phyloP scores from a whole-genome alignment of 2,888 invertebrate genomes.

The Drosophila rellima region DNA sequence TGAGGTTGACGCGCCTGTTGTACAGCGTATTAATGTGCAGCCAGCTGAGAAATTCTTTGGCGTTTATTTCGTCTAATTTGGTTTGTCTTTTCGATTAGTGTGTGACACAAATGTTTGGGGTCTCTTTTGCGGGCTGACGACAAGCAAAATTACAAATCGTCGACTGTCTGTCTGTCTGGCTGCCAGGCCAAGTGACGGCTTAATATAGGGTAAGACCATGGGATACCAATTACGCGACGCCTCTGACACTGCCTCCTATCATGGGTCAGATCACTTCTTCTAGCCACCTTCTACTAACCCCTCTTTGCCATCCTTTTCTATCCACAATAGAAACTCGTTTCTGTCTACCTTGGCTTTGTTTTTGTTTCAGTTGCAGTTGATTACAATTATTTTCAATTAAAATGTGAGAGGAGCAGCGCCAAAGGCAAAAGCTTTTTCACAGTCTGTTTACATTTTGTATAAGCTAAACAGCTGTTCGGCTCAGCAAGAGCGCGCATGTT shows the following conservation, averaged over 20 bases:
- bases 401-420: conserved; percentile 32
- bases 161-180: conserved; percentile 46
- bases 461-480: conserved; percentile 68
- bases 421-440: conserved; percentile 67
- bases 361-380: conserved; percentile 61
- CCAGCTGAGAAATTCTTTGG: conserved; percentile 73
- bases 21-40: no score
- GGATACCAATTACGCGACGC: conserved; percentile 31
- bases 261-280: conserved; percentile 18
- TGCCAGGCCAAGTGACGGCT: conserved; percentile 42
- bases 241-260: conserved; percentile 23
- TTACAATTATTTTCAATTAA: conserved; percentile 71
- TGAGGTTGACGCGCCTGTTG: conserved; percentile 47
- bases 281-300: conserved; percentile 4
- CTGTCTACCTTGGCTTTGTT: conserved; percentile 77
- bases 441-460: conserved; percentile 75
- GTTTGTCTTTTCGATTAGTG: conserved; percentile 49
- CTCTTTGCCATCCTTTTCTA: neutral
- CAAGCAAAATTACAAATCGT: conserved; percentile 63
- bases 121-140: conserved; percentile 49
- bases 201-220: conserved; percentile 35
- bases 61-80: conserved; percentile 62
- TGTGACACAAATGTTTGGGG: conserved; percentile 64
- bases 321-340: conserved; percentile 63
- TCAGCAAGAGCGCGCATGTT: conserved; percentile 22